Evolutionary conservation across 2,888 invertebrate species (phyloP).

Genomic region (Nephrotoma flavescens): DNA sequence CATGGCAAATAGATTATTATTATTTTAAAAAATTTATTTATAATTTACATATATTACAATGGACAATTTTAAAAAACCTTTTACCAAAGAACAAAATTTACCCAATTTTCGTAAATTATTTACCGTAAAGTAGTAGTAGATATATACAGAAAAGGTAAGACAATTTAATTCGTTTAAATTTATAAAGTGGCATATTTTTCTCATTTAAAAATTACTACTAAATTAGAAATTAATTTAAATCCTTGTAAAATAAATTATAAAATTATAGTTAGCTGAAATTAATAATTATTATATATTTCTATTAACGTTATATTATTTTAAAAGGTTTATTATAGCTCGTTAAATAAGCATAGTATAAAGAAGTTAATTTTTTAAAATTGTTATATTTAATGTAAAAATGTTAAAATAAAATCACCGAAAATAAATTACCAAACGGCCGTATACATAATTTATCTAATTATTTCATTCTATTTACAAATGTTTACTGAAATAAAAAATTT

Average conservation of each 20-base stretch:
- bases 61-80: not conserved
- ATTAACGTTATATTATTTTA: not conserved
- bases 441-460: not conserved
- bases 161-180: too few species aligned
- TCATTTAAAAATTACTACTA: not conserved
- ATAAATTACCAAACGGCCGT: not conserved
- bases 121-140: too few species aligned
- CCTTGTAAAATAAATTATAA: not conserved
- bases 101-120: not conserved
- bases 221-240: not conserved
- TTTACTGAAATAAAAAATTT: not conserved
- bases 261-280: not conserved
- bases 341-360: not conserved
- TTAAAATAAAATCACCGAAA: not conserved
- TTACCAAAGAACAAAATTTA: not conserved
- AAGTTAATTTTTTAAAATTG: not conserved
- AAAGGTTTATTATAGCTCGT: not conserved
- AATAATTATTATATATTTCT: not conserved
- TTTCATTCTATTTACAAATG: not conserved
- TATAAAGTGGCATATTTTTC: too few species aligned
- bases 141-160: too few species aligned
- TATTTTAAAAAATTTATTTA: not conserved
- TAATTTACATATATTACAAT: not conserved
- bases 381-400: not conserved
- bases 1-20: not conserved